Percentiles rank a stretch among this genome's conserved stretches.
Evolutionary conservation across 2,888 invertebrate species (phyloP).

Genomic region (Netelia melanura): DNA sequence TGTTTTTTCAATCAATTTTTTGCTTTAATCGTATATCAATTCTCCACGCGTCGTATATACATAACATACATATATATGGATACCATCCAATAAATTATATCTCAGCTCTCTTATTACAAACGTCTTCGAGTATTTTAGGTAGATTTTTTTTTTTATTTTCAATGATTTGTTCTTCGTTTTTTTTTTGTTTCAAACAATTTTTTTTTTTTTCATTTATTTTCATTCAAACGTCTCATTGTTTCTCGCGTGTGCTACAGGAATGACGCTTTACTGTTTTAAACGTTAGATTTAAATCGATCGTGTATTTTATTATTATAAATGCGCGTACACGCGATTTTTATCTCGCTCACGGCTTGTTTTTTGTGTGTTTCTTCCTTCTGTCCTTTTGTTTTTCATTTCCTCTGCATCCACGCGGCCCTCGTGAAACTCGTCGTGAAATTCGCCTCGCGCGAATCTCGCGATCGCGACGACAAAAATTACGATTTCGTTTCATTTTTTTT

Average conservation of each 20-base stretch:
- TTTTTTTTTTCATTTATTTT: too few relatives aligned
- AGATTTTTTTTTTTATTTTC: too few relatives aligned
- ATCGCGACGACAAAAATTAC: too few relatives aligned
- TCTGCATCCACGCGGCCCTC: constrained; percentile 1
- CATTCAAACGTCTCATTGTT: neutral
- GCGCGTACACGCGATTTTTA: constrained; percentile 29
- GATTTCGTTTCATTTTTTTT: too few relatives aligned
- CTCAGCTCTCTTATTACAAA: constrained; percentile 78
- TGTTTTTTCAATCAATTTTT: neutral
- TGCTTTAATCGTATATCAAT: constrained; percentile 5
- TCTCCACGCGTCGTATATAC: constrained; percentile 26
- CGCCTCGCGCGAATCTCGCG: neutral
- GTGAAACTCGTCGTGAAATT: constrained; percentile 28
- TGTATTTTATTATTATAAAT: constrained; percentile 66
- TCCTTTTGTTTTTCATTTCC: neutral
- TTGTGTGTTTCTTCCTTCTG: too few relatives aligned
- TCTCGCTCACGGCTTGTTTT: neutral
- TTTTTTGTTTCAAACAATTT: too few relatives aligned
- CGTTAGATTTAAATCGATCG: constrained; percentile 11
- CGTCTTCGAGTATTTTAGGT: constrained; percentile 63
- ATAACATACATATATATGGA: constrained; percentile 8
- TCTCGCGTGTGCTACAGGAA: constrained; percentile 71
- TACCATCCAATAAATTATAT: constrained; percentile 78
- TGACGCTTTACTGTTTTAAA: constrained; percentile 71
- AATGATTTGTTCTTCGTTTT: too few relatives aligned